Evolutionary conservation across 2,797 vertebrate species (phyloP).

Genomic region (Heterohyrax brucei): DNA sequence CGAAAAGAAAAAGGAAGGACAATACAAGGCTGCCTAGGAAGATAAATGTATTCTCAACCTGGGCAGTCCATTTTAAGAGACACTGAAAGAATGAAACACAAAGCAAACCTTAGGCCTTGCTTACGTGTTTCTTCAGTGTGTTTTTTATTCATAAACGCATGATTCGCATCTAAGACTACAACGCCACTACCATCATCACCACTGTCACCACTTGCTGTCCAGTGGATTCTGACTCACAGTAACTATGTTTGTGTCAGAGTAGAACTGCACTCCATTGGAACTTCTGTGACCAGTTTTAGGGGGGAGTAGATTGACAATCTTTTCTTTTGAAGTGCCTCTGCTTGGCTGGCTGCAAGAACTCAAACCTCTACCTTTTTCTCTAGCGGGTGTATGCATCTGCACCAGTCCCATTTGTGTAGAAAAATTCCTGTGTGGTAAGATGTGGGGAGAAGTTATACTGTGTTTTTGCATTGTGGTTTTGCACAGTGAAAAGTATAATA

Average conservation of each 20-base stretch:
- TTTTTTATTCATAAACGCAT: constrained; percentile 15
- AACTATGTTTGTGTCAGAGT: too few relatives aligned
- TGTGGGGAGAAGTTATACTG: background rate
- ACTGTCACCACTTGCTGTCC: background rate
- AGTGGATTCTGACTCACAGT: too few relatives aligned
- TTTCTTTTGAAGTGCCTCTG: background rate
- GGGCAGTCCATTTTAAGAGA: background rate
- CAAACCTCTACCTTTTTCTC: too few relatives aligned
- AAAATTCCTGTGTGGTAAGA: background rate
- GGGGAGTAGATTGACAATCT: background rate
- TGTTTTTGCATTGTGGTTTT: background rate
- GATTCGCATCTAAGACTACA: background rate
- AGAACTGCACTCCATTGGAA: too few relatives aligned
- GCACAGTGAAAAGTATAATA: background rate
- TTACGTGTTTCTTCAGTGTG: background rate
- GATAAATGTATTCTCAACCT: background rate
- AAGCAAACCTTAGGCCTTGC: background rate
- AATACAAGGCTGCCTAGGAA: background rate
- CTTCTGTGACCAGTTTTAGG: background rate
- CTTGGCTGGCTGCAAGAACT: too few relatives aligned
- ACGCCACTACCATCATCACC: background rate
- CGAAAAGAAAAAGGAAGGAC: background rate
- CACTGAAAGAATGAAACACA: constrained; percentile 6
- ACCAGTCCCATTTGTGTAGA: background rate
- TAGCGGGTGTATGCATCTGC: background rate